A percentile compares a stretch with the other conserved stretches of the same genome.
phyloP scores from a whole-genome alignment of 2,797 vertebrate genomes.

The Oophaga sylvatica region DNA sequence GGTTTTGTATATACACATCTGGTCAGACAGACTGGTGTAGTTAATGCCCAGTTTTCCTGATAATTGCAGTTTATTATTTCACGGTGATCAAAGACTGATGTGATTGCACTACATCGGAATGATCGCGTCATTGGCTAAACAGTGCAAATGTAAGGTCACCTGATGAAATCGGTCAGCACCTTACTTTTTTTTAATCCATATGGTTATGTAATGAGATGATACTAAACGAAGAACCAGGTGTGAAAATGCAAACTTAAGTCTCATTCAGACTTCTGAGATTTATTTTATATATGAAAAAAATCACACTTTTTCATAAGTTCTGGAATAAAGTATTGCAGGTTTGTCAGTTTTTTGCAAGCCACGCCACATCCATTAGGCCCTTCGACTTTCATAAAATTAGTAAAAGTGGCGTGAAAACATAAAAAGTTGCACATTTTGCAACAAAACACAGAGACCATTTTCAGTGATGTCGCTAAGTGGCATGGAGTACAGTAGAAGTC shows the following conservation, averaged over 20 bases:
- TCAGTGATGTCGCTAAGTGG: too few relatives aligned
- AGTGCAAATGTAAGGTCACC: neutral
- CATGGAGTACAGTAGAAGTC: too few relatives aligned
- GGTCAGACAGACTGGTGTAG: neutral
- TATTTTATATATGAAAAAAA: too few relatives aligned
- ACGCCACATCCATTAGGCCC: too few relatives aligned
- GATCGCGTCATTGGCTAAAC: neutral
- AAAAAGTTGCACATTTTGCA: too few relatives aligned
- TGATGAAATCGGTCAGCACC: neutral
- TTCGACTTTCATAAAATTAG: too few relatives aligned
- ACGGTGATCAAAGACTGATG: constrained; percentile 5
- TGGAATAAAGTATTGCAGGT: too few relatives aligned
- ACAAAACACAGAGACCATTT: too few relatives aligned
- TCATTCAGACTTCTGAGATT: too few relatives aligned
- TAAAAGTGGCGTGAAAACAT: too few relatives aligned
- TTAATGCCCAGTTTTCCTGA: constrained; percentile 40
- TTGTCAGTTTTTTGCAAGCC: too few relatives aligned
- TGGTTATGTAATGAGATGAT: neutral
- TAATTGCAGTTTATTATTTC: constrained; percentile 24
- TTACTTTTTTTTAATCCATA: neutral
- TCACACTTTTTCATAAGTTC: too few relatives aligned
- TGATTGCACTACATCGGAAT: neutral
- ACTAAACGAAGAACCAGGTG: neutral
- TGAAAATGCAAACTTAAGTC: neutral
- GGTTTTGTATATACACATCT: neutral